phyloP scores from a whole-genome alignment of 2,888 invertebrate species.

The Melangyna quadrimaculata region DNA sequence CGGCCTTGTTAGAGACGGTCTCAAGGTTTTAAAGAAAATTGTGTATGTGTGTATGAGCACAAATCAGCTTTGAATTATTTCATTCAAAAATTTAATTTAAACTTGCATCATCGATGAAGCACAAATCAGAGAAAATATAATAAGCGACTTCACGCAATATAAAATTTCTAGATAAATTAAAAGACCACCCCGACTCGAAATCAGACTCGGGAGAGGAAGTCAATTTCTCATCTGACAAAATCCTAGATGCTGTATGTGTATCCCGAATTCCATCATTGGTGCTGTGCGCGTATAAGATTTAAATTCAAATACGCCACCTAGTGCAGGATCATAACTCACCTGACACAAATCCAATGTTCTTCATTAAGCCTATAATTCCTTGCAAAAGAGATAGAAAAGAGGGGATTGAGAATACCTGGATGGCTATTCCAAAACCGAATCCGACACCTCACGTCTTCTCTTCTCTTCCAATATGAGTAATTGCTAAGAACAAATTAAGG shows the following conservation, averaged over 20 bases:
- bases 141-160: conserved; percentile 21
- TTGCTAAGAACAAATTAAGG: conserved; percentile 68
- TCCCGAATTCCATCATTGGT: conserved; percentile 50
- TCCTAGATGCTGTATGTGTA: conserved; percentile 40
- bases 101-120: conserved; percentile 56
- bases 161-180: conserved; percentile 44
- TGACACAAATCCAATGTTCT: conserved; percentile 70
- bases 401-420: conserved; percentile 43
- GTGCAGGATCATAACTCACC: conserved; percentile 60
- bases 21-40: not conserved
- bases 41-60: not conserved
- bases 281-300: not conserved
- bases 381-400: not conserved
- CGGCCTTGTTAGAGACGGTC: not conserved
- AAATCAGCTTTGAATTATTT: conserved; percentile 28
- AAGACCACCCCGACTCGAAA: conserved; percentile 56
- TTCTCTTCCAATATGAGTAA: conserved; percentile 62
- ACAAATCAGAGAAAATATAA: conserved; percentile 9
- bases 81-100: conserved; percentile 49
- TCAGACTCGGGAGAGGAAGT: not conserved
- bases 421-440: conserved; percentile 35
- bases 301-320: conserved; percentile 24
- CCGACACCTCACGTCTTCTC: conserved; percentile 19
- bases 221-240: conserved; percentile 52
- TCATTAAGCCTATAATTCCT: conserved; percentile 62